Base-by-base conservation (phyloP, 2,113 vertebrate genomes). In the Atherinomorus stipes region DNA sequence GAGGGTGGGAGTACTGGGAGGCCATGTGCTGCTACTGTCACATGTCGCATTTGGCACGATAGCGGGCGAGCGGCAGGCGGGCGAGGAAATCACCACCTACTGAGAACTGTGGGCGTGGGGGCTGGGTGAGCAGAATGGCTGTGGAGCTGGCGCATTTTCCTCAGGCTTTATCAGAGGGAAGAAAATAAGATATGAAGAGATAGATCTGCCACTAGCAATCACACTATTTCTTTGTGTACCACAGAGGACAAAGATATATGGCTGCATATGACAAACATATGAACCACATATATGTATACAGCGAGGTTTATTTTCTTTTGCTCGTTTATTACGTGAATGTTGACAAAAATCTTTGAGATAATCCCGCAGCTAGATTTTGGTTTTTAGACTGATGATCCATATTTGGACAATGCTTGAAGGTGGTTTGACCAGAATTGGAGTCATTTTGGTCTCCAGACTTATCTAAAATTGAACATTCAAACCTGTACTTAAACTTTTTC, bases 11-110 rank as follows among this genome's bases (percentile, higher is more conserved):
- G 60, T 45, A 45, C 65, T 71, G 9, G 45, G 70, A 71, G 76
- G 78, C 84, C 86, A 91, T 90, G 92, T 93, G 92, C 81, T 83
- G 82, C 85, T 75, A n/a, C 84, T 85, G 90, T 93, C 90, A 93
- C 92, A 91, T 94, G 90, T 89, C 64, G 56, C 18, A 15, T 63
- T 85, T 86, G 84, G 86, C 88, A 88, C 72, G 19, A 80, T 59
- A 83, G 84, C 47, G 76, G 83, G 77, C 45, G 64, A 68, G 50
- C 16, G 69, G 74, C 81, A 82, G 68, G 76, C 64, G 72, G 78
- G 86, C 26, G 64, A 90, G 82, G 89, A 90, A 93, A 89, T 88
- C 88, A 91, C 90, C 91, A 87, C 90, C 91, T 92, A 90, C 82
- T 64, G 80, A 80, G 89, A 88, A 58, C 78, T 72, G 84, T 85